Conservation (phyloP, 2,888 invertebrate genomes). For the Nymphalis c-album region DNA sequence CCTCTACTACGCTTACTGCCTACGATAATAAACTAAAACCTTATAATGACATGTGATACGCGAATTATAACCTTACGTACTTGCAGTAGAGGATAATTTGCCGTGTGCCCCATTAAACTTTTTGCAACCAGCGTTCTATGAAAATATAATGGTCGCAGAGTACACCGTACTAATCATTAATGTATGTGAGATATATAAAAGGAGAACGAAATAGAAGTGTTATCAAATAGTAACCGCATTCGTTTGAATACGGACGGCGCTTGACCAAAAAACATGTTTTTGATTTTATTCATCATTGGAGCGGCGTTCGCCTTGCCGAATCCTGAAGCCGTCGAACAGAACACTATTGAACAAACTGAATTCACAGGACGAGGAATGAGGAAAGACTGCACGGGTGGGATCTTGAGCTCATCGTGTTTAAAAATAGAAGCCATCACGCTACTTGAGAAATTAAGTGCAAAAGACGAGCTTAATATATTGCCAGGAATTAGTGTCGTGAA, state of each 20-base stretch:
- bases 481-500: constrained; percentile 85
- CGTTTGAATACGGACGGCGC: constrained; percentile 60
- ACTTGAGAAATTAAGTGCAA: constrained; percentile 67
- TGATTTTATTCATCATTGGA: constrained; percentile 50
- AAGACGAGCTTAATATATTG: constrained; percentile 64
- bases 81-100: constrained; percentile 39
- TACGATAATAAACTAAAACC: constrained; percentile 65
- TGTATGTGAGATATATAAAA: constrained; percentile 77
- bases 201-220: constrained; percentile 62
- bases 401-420: constrained; percentile 69
- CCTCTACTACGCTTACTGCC: constrained; percentile 62
- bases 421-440: constrained; percentile 73
- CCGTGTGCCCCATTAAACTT: constrained; percentile 45
- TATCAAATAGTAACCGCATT: constrained; percentile 70
- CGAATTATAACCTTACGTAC: constrained; percentile 44
- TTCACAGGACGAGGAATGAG: constrained; percentile 59
- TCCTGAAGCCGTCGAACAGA: constrained; percentile 59
- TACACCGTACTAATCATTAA: constrained; percentile 65
- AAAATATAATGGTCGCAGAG: constrained; percentile 75
- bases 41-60: constrained; percentile 30
- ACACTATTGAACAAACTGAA: constrained; percentile 54
- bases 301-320: constrained; percentile 59
- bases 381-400: constrained; percentile 68
- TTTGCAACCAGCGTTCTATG: constrained; percentile 77
- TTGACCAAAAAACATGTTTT: constrained; percentile 55